Conservation (phyloP, 1,140 invertebrate genomes). For the Lordiphosa clarofinis region DNA sequence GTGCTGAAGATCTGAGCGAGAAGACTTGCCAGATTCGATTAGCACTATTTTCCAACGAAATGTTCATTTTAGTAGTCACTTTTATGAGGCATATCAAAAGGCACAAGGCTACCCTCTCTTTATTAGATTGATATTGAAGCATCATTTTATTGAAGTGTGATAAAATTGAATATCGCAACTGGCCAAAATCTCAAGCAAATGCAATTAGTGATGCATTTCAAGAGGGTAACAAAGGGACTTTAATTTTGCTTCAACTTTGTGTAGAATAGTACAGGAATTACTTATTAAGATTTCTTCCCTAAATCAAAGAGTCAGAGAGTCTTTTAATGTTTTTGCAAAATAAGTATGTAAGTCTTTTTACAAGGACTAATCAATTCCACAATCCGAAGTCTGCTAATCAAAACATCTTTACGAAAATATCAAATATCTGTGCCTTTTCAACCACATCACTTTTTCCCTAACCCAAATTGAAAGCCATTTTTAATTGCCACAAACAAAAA, state of each 20-base stretch:
- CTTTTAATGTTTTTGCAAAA: too few species aligned
- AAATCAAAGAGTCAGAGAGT: too few species aligned
- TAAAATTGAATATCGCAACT: conserved; percentile 5
- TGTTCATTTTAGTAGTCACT: conserved; percentile 5
- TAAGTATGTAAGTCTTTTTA: too few species aligned
- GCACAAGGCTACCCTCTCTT: conserved; percentile 21
- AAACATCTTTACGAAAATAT: conserved; percentile 25
- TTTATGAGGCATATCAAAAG: conserved; percentile 66
- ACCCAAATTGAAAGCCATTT: conserved; percentile 12
- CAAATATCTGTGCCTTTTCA: conserved; percentile 20
- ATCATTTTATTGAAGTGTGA: conserved; percentile 41
- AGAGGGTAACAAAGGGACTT: conserved; percentile 16
- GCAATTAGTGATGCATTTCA: conserved; percentile 18
- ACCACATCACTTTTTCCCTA: conserved; percentile 15
- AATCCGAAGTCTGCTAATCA: conserved; percentile 13
- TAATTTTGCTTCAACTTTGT: too few species aligned
- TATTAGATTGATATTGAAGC: conserved; percentile 36
- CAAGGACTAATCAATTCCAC: too few species aligned
- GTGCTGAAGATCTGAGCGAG: conserved; percentile 15
- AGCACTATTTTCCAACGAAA: conserved; percentile 20
- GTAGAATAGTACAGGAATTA: too few species aligned
- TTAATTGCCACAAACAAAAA: conserved; percentile 35
- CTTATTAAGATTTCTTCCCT: too few species aligned
- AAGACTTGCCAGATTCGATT: conserved; percentile 71
- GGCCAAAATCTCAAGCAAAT: conserved; percentile 7